Conservation (phyloP, 2,888 invertebrate genomes). For the Camptogramma bilineatum region DNA sequence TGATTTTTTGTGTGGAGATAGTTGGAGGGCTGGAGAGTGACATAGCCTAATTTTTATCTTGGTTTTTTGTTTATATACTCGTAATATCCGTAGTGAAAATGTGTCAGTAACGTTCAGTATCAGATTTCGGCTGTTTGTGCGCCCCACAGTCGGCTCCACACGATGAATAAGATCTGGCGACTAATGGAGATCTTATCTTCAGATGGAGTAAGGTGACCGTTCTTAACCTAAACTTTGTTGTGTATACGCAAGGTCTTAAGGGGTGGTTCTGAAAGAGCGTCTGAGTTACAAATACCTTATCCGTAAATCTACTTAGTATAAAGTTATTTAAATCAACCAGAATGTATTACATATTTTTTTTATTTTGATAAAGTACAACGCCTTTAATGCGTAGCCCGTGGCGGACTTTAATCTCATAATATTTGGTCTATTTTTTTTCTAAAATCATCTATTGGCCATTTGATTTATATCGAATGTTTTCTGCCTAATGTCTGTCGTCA, state of each 20-base stretch:
- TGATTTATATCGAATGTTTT: not conserved
- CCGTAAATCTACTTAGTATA: not conserved
- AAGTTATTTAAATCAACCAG: not conserved
- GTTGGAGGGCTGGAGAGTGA: no score
- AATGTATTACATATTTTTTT: not conserved
- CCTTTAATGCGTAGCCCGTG: no score
- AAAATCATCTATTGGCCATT: not conserved
- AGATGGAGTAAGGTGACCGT: conserved; percentile 75
- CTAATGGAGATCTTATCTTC: conserved; percentile 82
- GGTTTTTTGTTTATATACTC: no score
- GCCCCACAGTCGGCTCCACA: conserved; percentile 59
- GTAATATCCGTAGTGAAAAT: conserved; percentile 13
- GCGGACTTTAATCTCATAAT: no score
- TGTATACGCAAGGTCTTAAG: conserved; percentile 66
- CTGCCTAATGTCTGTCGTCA: not conserved
- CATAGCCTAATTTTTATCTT: no score
- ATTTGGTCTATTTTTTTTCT: not conserved
- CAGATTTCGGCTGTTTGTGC: conserved; percentile 61
- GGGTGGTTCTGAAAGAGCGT: not conserved
- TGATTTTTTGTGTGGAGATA: no score
- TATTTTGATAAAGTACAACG: no score
- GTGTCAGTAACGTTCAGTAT: conserved; percentile 39
- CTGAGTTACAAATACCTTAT: not conserved
- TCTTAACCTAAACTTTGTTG: conserved; percentile 76
- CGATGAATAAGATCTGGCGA: conserved; percentile 77